Evolutionary conservation across 2,113 vertebrate genomes (phyloP).

Genomic region (Tetrao urogallus): DNA sequence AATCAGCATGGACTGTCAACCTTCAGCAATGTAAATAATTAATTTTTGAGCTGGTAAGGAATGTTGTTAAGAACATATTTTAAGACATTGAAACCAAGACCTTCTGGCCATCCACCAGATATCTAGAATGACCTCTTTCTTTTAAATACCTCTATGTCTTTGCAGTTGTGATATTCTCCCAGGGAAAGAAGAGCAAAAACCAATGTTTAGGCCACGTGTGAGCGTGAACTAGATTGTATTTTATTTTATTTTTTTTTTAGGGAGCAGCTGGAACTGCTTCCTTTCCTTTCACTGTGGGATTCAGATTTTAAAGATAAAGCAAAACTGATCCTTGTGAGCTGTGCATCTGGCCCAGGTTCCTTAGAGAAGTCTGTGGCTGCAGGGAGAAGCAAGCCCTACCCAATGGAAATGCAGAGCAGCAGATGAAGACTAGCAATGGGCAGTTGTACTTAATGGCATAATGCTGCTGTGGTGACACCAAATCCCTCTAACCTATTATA

Average conservation of each 20-base stretch:
- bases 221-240: no score
- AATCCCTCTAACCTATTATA: background rate
- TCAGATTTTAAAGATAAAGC: background rate
- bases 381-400: background rate
- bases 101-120: background rate
- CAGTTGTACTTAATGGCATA: background rate
- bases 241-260: no score
- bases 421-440: background rate
- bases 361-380: background rate
- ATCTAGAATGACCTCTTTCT: background rate
- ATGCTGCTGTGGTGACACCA: background rate
- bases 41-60: background rate
- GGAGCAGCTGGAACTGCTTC: background rate
- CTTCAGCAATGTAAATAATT: background rate
- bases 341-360: background rate
- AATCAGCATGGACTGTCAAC: background rate
- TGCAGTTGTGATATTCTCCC: background rate
- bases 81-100: background rate
- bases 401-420: background rate
- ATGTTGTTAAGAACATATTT: background rate
- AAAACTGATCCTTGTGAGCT: background rate
- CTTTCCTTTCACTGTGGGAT: background rate
- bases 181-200: background rate
- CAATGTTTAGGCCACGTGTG: background rate
- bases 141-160: background rate